Conservation (phyloP, 2,888 invertebrate species). For the Ichneumoninae sp. region DNA sequence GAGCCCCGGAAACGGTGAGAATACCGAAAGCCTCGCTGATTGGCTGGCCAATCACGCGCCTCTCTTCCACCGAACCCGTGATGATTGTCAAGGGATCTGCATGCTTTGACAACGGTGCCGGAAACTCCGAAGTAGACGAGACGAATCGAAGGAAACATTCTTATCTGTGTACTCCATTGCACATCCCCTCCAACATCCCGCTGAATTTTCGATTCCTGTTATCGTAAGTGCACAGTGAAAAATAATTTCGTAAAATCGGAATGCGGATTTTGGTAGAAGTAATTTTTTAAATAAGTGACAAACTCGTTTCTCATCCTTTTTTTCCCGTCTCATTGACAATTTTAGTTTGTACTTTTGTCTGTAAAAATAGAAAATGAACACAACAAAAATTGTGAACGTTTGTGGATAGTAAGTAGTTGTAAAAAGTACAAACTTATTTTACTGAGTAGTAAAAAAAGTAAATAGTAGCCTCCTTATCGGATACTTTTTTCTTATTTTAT, state of each 20-base stretch:
- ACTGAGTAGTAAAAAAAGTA: too few relatives aligned
- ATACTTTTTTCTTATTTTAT: conserved; percentile 2
- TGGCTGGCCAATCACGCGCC: conserved; percentile 72
- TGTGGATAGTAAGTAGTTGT: too few relatives aligned
- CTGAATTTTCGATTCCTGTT: conserved; percentile 21
- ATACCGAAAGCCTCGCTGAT: conserved; percentile 68
- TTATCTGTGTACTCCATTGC: conserved; percentile 20
- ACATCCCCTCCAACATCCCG: background rate
- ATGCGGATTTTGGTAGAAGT: too few relatives aligned
- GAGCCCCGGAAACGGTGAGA: too few relatives aligned
- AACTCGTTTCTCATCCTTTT: too few relatives aligned
- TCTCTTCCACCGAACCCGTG: conserved; percentile 1
- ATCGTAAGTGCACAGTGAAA: conserved; percentile 3
- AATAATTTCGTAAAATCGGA: too few relatives aligned
- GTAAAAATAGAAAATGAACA: too few relatives aligned
- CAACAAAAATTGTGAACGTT: too few relatives aligned
- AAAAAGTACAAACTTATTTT: too few relatives aligned
- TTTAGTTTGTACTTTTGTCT: too few relatives aligned
- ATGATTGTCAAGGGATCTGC: conserved; percentile 15
- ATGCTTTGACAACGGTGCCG: background rate
- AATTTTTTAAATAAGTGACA: too few relatives aligned
- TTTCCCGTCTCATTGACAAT: too few relatives aligned
- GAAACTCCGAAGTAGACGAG: background rate
- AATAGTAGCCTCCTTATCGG: conserved; percentile 36
- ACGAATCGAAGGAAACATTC: conserved; percentile 19